Percentiles rank a stretch among this genome's conserved stretches.
Evolutionary conservation across 2,797 vertebrate genomes (phyloP).

Genomic region (Catostomus latipinnis): DNA sequence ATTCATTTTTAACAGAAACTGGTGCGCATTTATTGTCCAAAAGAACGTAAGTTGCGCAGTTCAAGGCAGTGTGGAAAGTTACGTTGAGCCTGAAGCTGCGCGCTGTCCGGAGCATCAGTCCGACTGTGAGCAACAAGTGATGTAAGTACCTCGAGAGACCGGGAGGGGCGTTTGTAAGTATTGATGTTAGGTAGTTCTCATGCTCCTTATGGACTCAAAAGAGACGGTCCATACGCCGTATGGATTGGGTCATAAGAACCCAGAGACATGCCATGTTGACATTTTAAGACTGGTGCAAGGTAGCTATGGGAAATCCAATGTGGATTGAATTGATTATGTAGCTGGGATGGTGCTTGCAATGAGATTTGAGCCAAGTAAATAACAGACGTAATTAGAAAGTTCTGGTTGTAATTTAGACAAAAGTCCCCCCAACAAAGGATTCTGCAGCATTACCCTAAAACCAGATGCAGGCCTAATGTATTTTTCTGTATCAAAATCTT

Average conservation of each 20-base stretch:
- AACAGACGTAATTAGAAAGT: too few species aligned
- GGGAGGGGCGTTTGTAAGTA: slow-evolving; percentile 47
- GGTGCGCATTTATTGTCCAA: slow-evolving; percentile 94
- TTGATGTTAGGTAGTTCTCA: slow-evolving; percentile 18
- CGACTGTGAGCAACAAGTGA: slow-evolving; percentile 86
- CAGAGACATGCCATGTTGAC: not conserved
- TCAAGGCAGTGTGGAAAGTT: slow-evolving; percentile 88
- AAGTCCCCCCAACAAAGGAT: too few species aligned
- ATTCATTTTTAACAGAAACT: slow-evolving; percentile 82
- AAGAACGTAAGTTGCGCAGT: slow-evolving; percentile 95
- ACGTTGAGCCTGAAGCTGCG: slow-evolving; percentile 86
- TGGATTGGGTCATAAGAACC: not conserved
- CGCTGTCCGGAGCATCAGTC: slow-evolving; percentile 81
- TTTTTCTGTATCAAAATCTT: too few species aligned
- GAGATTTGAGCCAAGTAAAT: too few species aligned
- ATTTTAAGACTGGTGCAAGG: not conserved
- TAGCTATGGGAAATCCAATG: not conserved
- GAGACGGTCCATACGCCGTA: too few species aligned
- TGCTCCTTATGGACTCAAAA: slow-evolving; percentile 1
- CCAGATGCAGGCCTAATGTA: too few species aligned
- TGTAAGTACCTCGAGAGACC: slow-evolving; percentile 81
- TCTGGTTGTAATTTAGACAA: too few species aligned
- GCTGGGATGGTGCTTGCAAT: not conserved
- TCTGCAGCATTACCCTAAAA: too few species aligned
- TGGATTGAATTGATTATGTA: not conserved